These are phyloP conservation scores for Epistrophella euchroma DNA, from an alignment of 2,888 invertebrate genomes.

Conservation along the genomic window DNA sequence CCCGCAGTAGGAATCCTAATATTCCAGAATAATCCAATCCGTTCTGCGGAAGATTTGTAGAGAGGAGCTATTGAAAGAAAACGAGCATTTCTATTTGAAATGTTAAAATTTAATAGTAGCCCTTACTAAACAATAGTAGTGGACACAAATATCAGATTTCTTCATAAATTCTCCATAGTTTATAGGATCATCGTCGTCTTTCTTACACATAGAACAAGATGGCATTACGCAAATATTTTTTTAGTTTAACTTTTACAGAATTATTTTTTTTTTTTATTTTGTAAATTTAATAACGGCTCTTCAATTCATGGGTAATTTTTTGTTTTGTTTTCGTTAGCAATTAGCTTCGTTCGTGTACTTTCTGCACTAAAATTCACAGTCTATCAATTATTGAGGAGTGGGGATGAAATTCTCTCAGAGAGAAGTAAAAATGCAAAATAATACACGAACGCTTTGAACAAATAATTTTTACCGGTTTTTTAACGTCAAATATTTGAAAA, in stretches of 20 bases:
- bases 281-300: background rate
- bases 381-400: no score
- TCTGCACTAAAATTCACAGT: no score
- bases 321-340: background rate
- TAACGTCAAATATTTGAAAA: no score
- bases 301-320: no score
- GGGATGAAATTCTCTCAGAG: no score
- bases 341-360: no score
- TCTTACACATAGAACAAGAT: constrained; percentile 42
- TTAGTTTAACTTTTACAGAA: background rate
- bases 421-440: no score
- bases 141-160: constrained; percentile 77
- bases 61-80: constrained; percentile 85
- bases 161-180: constrained; percentile 81
- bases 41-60: constrained; percentile 88
- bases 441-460: no score
- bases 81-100: background rate
- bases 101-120: background rate
- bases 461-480: no score
- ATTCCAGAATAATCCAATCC: constrained; percentile 89
- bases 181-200: constrained; percentile 64
- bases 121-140: constrained; percentile 81
- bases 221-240: constrained; percentile 39
- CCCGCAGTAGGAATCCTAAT: constrained; percentile 89
- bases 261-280: background rate